These are phyloP conservation scores for Tetragonisca angustula DNA, from an alignment of 2,888 invertebrate genomes.

Conservation along the genomic window DNA sequence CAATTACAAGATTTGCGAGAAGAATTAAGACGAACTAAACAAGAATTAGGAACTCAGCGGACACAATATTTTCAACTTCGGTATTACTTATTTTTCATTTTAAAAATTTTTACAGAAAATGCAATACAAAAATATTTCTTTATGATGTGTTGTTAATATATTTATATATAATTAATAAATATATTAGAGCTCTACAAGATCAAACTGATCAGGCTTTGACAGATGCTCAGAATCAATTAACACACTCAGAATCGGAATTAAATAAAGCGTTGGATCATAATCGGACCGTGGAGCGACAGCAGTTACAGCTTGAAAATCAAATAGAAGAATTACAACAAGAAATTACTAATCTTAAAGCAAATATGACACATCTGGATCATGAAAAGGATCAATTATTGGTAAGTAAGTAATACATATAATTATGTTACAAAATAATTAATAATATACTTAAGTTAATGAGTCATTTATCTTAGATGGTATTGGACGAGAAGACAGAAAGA, in stretches of 20 bases:
- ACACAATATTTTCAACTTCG: conserved; percentile 86
- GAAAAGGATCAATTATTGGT: conserved; percentile 89
- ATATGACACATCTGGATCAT: conserved; percentile 88
- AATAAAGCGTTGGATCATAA: conserved; percentile 87
- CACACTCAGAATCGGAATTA: conserved; percentile 88
- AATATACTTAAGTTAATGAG: neutral
- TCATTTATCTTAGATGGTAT: conserved; percentile 85
- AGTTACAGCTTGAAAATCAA: conserved; percentile 87
- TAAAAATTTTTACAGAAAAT: neutral
- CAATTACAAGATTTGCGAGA: conserved; percentile 85
- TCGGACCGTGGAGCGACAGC: conserved; percentile 86
- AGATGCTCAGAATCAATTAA: conserved; percentile 89
- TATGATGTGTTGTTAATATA: neutral
- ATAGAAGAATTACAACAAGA: conserved; percentile 87
- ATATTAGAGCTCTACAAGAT: conserved; percentile 88
- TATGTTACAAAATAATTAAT: neutral
- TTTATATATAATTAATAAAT: conserved; percentile 12
- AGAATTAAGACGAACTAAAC: conserved; percentile 85
- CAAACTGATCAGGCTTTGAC: conserved; percentile 90
- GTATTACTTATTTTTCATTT: conserved; percentile 78
- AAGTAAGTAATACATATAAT: conserved; percentile 73
- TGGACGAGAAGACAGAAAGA: conserved; percentile 90
- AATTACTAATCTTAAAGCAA: conserved; percentile 87
- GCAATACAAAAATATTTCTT: neutral
- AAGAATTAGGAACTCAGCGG: conserved; percentile 85